Base-by-base conservation (phyloP, 2,113 vertebrate species). In the Microcebus murinus region DNA sequence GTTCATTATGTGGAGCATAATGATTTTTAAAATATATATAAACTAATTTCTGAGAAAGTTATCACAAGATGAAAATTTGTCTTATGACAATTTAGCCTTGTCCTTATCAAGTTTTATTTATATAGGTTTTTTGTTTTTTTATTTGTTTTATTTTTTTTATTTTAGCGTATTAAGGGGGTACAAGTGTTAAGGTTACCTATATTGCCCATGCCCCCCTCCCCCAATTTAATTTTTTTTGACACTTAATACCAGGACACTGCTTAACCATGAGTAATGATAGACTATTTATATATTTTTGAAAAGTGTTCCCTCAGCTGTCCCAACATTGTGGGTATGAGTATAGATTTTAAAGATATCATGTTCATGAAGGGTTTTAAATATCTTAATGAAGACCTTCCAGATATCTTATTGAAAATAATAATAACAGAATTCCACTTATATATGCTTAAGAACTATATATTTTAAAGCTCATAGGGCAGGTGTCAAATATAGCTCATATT, bases 21-120 rank as follows among this genome's bases (percentile, higher is more conserved):
- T n/a, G 21, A 45, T 73, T 65, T 81, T 74, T 45, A 73, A 74
- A 31, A 45, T 79, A 59, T 29, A 79, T 57, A 36, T 57, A 48
- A 59, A 65, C 14, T 34, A 82, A 70, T 48, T 80, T 90, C 14
- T 90, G 48, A 90, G 85, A 83, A 65, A 42, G 14, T 23, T 15
- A 36, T 80, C 52, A 25, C 59, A 85, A 70, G 25, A 63, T 74
- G 50, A 87, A 36, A 84, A 94, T 83, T 90, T 96, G 29, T 79
- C 71, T 80, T 80, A 50, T 21, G 39, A 82, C 29, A 90, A 20
- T 42, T 80, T 4, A 70, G n/a, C 3, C 21, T 52, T 90, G 7
- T 88, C 50, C 34, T 63, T 77, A 85, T 94, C 81, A 81, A 59
- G 42, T 79, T 91, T 91, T 93, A 50, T 91, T 91, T 91, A 91